Evolutionary conservation across 2,113 vertebrate species (phyloP).

Genomic region (Corvus cornix): DNA sequence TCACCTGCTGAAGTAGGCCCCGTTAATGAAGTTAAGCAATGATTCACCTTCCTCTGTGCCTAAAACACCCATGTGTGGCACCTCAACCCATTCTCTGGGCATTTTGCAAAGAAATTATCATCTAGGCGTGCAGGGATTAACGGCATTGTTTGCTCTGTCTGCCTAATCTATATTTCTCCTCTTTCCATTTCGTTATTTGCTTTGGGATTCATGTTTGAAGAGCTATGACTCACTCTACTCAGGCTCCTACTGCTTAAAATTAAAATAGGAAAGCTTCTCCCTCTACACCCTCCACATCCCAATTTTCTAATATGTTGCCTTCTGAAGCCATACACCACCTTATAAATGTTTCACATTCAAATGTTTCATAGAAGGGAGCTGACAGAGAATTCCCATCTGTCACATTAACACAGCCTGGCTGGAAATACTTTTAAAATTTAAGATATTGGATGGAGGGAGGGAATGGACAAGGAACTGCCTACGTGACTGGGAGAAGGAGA

Average conservation of each 20-base stretch:
- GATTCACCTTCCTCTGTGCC: not conserved
- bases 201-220: not conserved
- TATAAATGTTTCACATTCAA: slow-evolving; percentile 66
- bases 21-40: not conserved
- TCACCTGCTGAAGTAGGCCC: not conserved
- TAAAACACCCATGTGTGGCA: not conserved
- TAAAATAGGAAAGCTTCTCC: slow-evolving; percentile 27
- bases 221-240: slow-evolving; percentile 54
- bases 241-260: slow-evolving; percentile 23
- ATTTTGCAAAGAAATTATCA: not conserved
- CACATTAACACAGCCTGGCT: not conserved
- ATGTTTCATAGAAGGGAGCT: slow-evolving; percentile 56
- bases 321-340: slow-evolving; percentile 30
- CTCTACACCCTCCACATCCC: not conserved
- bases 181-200: slow-evolving; percentile 21
- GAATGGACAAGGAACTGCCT: not conserved
- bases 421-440: slow-evolving; percentile 14
- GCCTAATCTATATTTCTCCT: not conserved
- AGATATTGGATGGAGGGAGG: not conserved
- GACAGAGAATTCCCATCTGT: slow-evolving; percentile 40
- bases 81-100: not conserved
- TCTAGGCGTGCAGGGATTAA: not conserved
- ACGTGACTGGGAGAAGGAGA: not conserved
- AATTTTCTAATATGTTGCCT: slow-evolving; percentile 3
- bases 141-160: not conserved